phyloP scores from a whole-genome alignment of 2,113 vertebrate genomes.

The Apus apus region DNA sequence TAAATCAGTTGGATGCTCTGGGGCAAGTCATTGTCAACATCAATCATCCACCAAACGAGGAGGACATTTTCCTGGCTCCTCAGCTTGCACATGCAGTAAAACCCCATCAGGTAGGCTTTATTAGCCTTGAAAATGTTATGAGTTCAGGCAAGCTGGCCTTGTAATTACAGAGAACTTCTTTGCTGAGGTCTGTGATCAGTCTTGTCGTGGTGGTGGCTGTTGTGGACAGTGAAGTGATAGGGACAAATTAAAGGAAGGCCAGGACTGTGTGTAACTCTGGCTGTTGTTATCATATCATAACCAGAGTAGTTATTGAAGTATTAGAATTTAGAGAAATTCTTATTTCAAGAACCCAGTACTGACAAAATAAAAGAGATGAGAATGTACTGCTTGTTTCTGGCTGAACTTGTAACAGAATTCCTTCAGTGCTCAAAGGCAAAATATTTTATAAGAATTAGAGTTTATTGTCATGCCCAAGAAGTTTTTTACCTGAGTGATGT shows the following conservation, averaged over 20 bases:
- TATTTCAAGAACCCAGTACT: not conserved
- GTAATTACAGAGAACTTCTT: not conserved
- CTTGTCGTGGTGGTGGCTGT: not conserved
- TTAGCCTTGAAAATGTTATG: not conserved
- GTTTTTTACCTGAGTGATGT: not conserved
- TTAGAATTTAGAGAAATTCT: not conserved
- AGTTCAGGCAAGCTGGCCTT: not conserved
- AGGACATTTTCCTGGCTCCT: constrained; percentile 92
- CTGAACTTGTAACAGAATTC: not conserved
- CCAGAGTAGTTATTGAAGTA: not conserved
- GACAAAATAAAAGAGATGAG: too few species aligned
- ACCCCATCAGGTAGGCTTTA: constrained; percentile 91
- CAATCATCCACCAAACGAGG: constrained; percentile 95
- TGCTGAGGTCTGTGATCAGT: not conserved
- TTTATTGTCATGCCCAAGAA: not conserved
- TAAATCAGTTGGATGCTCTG: constrained; percentile 91
- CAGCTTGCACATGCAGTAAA: constrained; percentile 95
- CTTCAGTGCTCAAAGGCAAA: not conserved
- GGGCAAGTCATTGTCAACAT: constrained; percentile 95
- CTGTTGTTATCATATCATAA: not conserved
- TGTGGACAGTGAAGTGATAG: not conserved
- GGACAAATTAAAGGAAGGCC: not conserved
- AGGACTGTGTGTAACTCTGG: not conserved
- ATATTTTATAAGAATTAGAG: not conserved
- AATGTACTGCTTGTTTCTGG: too few species aligned